These are phyloP conservation scores for Acromyrmex heyeri DNA, from an alignment of 1,140 invertebrate genomes.

Conservation along the genomic window DNA sequence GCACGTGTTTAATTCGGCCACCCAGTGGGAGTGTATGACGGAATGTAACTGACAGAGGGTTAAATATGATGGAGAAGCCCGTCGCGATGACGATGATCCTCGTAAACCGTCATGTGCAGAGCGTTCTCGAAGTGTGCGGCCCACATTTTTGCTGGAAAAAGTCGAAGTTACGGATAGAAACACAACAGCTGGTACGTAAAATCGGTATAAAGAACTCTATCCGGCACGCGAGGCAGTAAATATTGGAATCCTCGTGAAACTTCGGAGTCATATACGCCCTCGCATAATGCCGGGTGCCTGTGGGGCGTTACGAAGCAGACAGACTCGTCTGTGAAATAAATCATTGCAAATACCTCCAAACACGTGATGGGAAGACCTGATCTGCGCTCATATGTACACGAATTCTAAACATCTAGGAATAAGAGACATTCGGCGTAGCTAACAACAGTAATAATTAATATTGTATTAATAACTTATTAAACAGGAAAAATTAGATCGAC, in stretches of 20 bases:
- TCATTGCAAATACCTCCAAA: slow-evolving; percentile 73
- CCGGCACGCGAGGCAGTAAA: slow-evolving; percentile 73
- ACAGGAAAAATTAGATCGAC: background rate
- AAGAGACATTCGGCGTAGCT: background rate
- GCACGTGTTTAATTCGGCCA: slow-evolving; percentile 9
- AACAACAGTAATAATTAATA: background rate
- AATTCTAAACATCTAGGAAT: slow-evolving; percentile 32
- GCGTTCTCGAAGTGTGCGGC: slow-evolving; percentile 6
- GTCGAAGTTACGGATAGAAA: slow-evolving; percentile 56
- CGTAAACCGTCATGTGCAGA: slow-evolving; percentile 39
- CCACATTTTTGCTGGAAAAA: background rate
- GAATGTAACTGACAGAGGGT: slow-evolving; percentile 31
- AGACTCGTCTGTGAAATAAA: slow-evolving; percentile 70
- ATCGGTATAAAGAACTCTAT: slow-evolving; percentile 71
- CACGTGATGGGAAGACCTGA: slow-evolving; percentile 68
- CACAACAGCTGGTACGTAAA: slow-evolving; percentile 75
- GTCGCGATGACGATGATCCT: slow-evolving; percentile 50
- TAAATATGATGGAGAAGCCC: slow-evolving; percentile 32
- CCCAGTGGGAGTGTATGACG: background rate
- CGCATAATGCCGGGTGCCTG: slow-evolving; percentile 70
- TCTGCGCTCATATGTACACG: slow-evolving; percentile 40
- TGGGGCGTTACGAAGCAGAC: slow-evolving; percentile 62
- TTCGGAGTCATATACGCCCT: slow-evolving; percentile 73
- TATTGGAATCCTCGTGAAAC: slow-evolving; percentile 75
- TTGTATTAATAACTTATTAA: background rate